These are phyloP conservation scores for Malurus splendens DNA, from an alignment of 2,797 vertebrate genomes.

Conservation along the genomic window DNA sequence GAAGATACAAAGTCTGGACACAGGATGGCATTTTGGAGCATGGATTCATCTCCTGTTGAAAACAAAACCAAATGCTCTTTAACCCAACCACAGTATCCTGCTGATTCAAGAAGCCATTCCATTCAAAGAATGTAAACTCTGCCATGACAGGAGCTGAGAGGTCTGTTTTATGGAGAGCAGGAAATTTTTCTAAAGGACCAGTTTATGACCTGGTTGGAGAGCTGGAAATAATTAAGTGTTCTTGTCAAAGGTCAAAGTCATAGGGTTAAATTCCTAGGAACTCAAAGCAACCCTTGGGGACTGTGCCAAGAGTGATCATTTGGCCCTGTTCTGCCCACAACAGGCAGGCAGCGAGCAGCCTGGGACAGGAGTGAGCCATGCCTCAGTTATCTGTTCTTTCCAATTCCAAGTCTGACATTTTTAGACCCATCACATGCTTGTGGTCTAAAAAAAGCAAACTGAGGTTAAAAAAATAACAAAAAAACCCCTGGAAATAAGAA, in stretches of 20 bases:
- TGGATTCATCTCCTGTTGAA: neutral
- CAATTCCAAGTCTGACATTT: neutral
- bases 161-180: conserved; percentile 16
- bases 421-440: neutral
- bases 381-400: neutral
- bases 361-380: neutral
- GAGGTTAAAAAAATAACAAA: neutral
- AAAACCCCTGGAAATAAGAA: neutral
- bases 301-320: neutral
- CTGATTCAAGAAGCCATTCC: conserved; percentile 14
- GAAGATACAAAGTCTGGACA: neutral
- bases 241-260: conserved; percentile 60
- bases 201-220: conserved; percentile 36
- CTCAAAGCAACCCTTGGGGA: neutral
- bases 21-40: neutral
- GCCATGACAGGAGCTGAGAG: neutral
- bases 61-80: conserved; percentile 25
- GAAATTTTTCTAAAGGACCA: conserved; percentile 16
- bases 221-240: conserved; percentile 64
- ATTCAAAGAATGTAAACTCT: conserved; percentile 34
- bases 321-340: neutral
- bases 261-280: conserved; percentile 57
- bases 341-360: neutral
- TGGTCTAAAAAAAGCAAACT: neutral
- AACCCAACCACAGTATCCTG: neutral